Evolutionary conservation across 2,888 invertebrate genomes (phyloP), one percentile per base, ranked within the genome.

Genomic region (Campoplex nolae): DNA sequence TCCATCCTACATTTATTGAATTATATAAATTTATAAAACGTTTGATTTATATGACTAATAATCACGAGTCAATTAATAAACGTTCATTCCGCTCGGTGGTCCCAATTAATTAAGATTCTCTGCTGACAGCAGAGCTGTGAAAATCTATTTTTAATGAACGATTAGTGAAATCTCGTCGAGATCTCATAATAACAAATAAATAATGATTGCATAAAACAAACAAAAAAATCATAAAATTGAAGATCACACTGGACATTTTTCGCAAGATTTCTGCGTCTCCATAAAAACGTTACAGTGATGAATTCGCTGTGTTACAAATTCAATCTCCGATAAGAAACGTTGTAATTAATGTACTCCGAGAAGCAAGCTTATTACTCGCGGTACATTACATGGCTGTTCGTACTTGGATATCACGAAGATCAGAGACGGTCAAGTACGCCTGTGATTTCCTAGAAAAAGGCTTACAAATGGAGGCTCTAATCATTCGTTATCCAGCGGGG

Each of bases 361-460:
- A 80, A 80, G 73, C 28, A 45, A 65, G 65, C 71, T 62, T 56
- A 62, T 79, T 79, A 79, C 58, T 56, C 38, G 23, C 54, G 23
- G 42, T 23, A 23, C 18, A 32, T 28, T 79, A 54, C 48, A 38
- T 51, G 38, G 56, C 32, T 51, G 23, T 28, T 35, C 58, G 35
- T 68, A 11, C 56, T 82, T 45, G 75, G 32, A 67, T 58, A 74
- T 58, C 65, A 38, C 38, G 32, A 54, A 70, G 78, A 70, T 79
- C 74, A 74, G 42, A 45, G 48, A 67, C 75, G 68, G 75, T 75
- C 56, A 70, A 67, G 48, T 48, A 16, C 56, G 48, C 70, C 79
- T 79, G 18, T 42, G 42, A 23, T 82, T 82, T 82, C 70, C 75
- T 16, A 82, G 82, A 67, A 76, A 70, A 79, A 42, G 16, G 76